Evolutionary conservation across 2,888 invertebrate species (phyloP), one percentile per base, ranked within the genome.

Genomic region (Nineta flava): DNA sequence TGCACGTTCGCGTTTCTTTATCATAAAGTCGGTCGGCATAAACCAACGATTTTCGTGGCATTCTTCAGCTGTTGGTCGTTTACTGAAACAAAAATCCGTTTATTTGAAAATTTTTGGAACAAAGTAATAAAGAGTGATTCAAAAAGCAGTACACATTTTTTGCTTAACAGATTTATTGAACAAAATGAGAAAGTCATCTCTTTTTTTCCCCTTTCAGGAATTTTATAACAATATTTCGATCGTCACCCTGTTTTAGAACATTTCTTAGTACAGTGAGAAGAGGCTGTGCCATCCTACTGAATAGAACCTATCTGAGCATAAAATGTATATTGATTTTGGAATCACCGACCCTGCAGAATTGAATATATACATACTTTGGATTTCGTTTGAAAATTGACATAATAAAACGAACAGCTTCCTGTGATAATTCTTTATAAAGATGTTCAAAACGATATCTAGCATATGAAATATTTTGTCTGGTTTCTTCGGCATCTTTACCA

Each of bases 11-110:
- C 95, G 75, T 66, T 92, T 88, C 68, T 85, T 87, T 59, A 91
- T 85, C 86, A 95, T 91, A 64, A 83, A 88, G 65, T 95, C 93
- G 35, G 87, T 85, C 41, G 90, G 85, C 58, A 88, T 76, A 50
- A 99, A 75, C 96, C 97, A 97, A 65, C 94, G 82, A 68, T 96
- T 94, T 64, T 95, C 94, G 64, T 90, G 79, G 61, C 93, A 93
- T 67, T 97, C 96, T 65, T 95, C 95, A 0, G 88, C 83, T 45
- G 86, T 79, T 54, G 96, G 93, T 60, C 97, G 77, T 78, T 96
- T 95, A 57, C 91, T 92, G 61, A 49, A 73, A 70, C 55, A 53
- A 55, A 53, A 55, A 7, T 26, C 26, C 6, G 4, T 5, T 5
- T 26, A 26, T 26, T 54, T 52, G 49, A 50, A 46, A 46, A 21